Evolutionary conservation across 2,797 vertebrate species (phyloP), one percentile per base, ranked within the genome.

Genomic region (Semaprochilodus insignis): DNA sequence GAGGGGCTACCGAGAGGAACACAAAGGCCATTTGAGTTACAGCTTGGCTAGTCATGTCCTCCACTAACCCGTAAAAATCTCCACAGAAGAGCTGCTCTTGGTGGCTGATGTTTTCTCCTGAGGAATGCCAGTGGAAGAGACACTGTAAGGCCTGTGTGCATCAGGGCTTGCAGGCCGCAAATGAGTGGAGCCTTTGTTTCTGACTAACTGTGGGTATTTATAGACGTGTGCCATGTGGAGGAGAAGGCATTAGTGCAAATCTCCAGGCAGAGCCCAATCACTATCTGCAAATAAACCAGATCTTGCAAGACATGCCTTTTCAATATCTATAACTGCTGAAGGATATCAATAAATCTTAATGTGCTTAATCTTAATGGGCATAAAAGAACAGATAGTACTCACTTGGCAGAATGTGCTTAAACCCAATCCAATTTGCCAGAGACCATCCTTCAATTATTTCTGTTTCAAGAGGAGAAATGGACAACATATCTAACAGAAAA

Each of bases 21-120:
- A 94, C 94, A 89, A 92, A 91, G 91, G 85, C 89, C 83, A 14
- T 89, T 94, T 94, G 89, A 91, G 87, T 85, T 66, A 54, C 73
- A 62, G 85, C 81, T 27, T 76, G 79, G 82, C 84, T 79, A 75
- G 44, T 80, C 87, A 90, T 87, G 90, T 91, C 77, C 48, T 92
- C 90, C 87, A 81, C 88, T 90, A 88, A 86, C 80, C 85, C 6
- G 83, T 70, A 86, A 79, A 89, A 85, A 85, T 88, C 88, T 90
- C 75, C 89, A 91, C 79, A 78, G 86, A 83, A 86, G 34, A 85
- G 83, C 85, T 52, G 48, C 78, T 82, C 73, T 80, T 77, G 79
- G 87, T 67, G 70, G 83, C 73, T 76, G 27, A 74, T 59, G 73
- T 81, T 80, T 62, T 76, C 21, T 80, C 62, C 78, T 48, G 14